Evolutionary conservation across 2,888 invertebrate species (phyloP).

Genomic region (Punctoribates punctum): DNA sequence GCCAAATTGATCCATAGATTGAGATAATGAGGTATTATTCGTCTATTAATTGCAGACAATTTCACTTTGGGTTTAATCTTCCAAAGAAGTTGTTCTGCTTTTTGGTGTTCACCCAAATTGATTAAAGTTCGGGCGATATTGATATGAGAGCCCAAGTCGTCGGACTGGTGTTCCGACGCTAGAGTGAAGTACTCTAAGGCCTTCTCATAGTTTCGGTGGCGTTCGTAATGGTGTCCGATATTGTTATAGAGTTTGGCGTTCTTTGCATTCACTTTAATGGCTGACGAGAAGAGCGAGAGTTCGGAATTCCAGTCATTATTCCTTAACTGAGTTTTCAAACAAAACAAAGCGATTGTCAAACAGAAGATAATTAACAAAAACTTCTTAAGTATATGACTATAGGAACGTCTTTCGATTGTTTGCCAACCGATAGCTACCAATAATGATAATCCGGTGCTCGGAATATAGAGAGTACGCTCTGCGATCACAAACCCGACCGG

Average conservation of each 20-base stretch:
- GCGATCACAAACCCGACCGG: slow-evolving; percentile 96
- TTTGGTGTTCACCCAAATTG: slow-evolving; percentile 76
- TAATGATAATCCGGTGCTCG: slow-evolving; percentile 94
- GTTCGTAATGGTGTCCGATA: slow-evolving; percentile 91
- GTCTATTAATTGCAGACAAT: slow-evolving; percentile 88
- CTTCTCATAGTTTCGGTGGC: slow-evolving; percentile 64
- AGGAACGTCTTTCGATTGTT: slow-evolving; percentile 13
- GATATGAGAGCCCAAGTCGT: slow-evolving; percentile 64
- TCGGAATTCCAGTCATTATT: slow-evolving; percentile 92
- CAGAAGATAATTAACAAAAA: slow-evolving; percentile 28
- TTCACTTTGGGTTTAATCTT: slow-evolving; percentile 60
- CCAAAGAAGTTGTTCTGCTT: slow-evolving; percentile 68
- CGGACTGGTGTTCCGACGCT: slow-evolving; percentile 85
- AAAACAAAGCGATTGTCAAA: slow-evolving; percentile 68
- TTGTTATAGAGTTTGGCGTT: slow-evolving; percentile 96
- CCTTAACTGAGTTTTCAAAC: slow-evolving; percentile 76
- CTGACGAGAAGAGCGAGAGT: slow-evolving; percentile 88
- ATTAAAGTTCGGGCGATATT: slow-evolving; percentile 95
- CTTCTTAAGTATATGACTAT: not conserved
- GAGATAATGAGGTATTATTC: slow-evolving; percentile 89
- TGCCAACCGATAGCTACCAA: slow-evolving; percentile 76
- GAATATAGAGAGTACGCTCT: slow-evolving; percentile 89
- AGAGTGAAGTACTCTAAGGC: slow-evolving; percentile 85
- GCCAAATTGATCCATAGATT: slow-evolving; percentile 93
- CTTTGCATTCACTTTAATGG: slow-evolving; percentile 72